Evolutionary conservation across 2,888 invertebrate genomes (phyloP), one percentile per base, ranked within the genome.

Genomic region (Caenorhabditis doughertyi): DNA sequence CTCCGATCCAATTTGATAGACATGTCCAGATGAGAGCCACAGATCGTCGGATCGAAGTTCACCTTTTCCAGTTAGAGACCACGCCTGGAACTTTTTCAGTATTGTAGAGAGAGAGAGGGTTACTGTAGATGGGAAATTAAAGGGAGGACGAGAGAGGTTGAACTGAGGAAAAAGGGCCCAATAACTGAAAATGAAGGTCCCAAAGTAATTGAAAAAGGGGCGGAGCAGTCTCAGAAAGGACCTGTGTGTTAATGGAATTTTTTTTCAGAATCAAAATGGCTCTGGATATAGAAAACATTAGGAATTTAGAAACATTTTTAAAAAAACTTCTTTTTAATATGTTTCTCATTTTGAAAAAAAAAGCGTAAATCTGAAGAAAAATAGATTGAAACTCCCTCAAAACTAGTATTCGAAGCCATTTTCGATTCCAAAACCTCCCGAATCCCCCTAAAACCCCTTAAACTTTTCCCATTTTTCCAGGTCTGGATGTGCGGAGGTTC

Each of bases 401-500:
- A n/a, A n/a, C n/a, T n/a, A n/a, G n/a, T n/a, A n/a, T n/a, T n/a
- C n/a, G n/a, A n/a, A n/a, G n/a, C n/a, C n/a, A n/a, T n/a, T n/a
- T n/a, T n/a, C n/a, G n/a, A n/a, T n/a, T n/a, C n/a, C n/a, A 47
- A 64, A 64, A 42, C n/a, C 16, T 9, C n/a, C 21, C 13, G 23
- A 18, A 39, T 39, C 44, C n/a, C 4, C 44, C 13, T 27, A 39
- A 44, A 64, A 25, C 93, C 92, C 94, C 97, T 96, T 96, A 32
- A 35, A 35, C 9, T 3, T 21, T 58, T 35, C n/a, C n/a, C n/a
- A n/a, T n/a, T n/a, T 44, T 62, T 62, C 23, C 44, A 62, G 62
- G 62, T 97, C 88, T 97, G 97, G 97, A 96, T 97, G 94, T 97
- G 97, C 94, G 97, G 97, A 92, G 97, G 97, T 89, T 95, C 94